Evolutionary conservation across 2,113 vertebrate genomes (phyloP), one percentile per base, ranked within the genome.

Genomic region (Misgurnus mizolepis): DNA sequence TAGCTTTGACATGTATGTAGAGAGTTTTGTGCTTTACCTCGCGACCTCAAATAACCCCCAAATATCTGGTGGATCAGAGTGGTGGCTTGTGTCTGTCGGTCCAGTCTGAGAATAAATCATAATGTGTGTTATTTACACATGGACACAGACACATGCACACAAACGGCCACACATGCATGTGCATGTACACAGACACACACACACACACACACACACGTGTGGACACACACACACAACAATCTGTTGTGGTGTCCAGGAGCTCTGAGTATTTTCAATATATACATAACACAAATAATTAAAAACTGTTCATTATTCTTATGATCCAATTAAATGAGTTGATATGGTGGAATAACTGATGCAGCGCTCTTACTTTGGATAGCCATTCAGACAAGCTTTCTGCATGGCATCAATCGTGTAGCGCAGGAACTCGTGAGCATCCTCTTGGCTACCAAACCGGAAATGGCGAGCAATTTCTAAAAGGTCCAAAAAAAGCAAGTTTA

Each of bases 1-100:
- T 58, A 58, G 34, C 53, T 15, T 27, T 5, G 3, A 14, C 67
- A 34, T 3, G n/a, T 12, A 58, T 34, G 76, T 69, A 55, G n/a
- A 55, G n/a, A 41, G 39, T 4, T n/a, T 12, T 22, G 40, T 4
- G 67, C 14, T 73, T 49, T 88, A 99, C 98, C 97, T 83, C 97
- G 93, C 49, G 98, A 99, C 74, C 96, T 93, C 90, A 99, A 93
- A 85, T 96, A 98, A 76, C 97, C 97, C 4, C 98, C 98, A 43
- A 99, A 99, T 83, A 99, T 98, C 88, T 98, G 98, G 86, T 99
- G 96, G 78, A 99, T 92, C 84, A 99, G 80, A 0, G 97, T 98
- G 0, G 97, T 99, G 41, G 97, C 96, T 88, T 98, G 97, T 0
- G 95, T 97, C 82, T 98, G 95, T 12, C 96, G 93, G 87, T 99